Evolutionary conservation across 2,113 vertebrate species (phyloP).

Genomic region (Pterocles orientalis): DNA sequence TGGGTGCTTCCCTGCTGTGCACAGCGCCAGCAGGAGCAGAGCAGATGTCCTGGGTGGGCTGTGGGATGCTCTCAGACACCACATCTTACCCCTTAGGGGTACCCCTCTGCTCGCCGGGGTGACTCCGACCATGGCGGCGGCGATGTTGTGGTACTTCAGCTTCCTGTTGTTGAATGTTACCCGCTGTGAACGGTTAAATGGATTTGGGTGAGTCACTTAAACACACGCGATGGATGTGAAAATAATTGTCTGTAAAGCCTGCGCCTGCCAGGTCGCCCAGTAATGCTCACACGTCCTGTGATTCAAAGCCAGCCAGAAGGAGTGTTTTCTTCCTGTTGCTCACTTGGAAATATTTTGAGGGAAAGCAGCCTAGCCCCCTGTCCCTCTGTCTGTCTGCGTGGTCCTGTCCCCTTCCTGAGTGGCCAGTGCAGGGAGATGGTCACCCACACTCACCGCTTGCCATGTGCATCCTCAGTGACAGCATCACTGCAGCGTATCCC

Average conservation of each 20-base stretch:
- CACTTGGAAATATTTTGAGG: not conserved
- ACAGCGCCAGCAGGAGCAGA: not conserved
- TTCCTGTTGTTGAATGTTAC: not conserved
- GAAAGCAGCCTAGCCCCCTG: not conserved
- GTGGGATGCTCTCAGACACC: not conserved
- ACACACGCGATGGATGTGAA: slow-evolving; percentile 3
- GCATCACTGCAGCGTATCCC: not conserved
- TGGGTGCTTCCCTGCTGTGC: not conserved
- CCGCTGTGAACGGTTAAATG: not conserved
- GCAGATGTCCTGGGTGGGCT: not conserved
- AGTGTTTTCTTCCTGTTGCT: not conserved
- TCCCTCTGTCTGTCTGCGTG: accelerated
- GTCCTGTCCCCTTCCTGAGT: not conserved
- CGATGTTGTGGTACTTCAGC: not conserved
- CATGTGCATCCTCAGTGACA: not conserved
- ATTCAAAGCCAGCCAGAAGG: slow-evolving; percentile 21
- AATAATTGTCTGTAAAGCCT: slow-evolving; percentile 56
- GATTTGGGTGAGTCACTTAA: slow-evolving; percentile 38
- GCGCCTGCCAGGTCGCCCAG: slow-evolving; percentile 24
- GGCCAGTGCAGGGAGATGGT: not conserved
- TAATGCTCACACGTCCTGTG: slow-evolving; percentile 23
- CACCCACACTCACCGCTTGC: accelerated
- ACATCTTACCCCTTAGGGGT: not conserved
- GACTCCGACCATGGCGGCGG: accelerated
- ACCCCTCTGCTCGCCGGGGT: accelerated